phyloP scores from a whole-genome alignment of 2,888 invertebrate genomes.

The Drosophila neonasuta region DNA sequence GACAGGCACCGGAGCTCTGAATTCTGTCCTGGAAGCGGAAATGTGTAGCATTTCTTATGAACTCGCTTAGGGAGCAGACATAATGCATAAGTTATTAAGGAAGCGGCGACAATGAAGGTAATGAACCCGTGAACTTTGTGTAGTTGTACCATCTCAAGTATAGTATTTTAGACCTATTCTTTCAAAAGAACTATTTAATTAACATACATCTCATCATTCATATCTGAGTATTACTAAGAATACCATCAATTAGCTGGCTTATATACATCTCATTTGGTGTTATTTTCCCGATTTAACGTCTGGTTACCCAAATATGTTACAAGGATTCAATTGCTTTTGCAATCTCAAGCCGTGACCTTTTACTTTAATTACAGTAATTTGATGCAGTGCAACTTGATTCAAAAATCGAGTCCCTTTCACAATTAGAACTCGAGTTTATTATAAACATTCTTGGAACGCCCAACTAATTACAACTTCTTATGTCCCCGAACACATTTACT shows the following conservation, averaged over 20 bases:
- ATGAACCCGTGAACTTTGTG: constrained; percentile 34
- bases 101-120: constrained; percentile 43
- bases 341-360: neutral
- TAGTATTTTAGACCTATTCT: neutral
- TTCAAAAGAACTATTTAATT: constrained; percentile 4
- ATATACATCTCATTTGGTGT: too few relatives aligned
- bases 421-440: constrained; percentile 40
- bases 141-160: neutral
- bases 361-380: constrained; percentile 17
- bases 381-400: constrained; percentile 27
- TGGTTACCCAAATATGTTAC: neutral
- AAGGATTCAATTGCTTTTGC: constrained; percentile 1
- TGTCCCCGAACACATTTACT: constrained; percentile 66
- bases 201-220: neutral
- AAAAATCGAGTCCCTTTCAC: constrained; percentile 14
- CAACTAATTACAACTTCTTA: constrained; percentile 62
- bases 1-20: constrained; percentile 17
- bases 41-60: constrained; percentile 42
- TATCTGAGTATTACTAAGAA: neutral
- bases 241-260: neutral
- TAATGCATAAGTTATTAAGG: constrained; percentile 50
- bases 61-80: constrained; percentile 31
- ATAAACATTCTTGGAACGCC: constrained; percentile 48
- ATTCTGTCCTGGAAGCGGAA: constrained; percentile 45
- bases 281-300: neutral